These are phyloP conservation scores for Oikopleura dioica DNA, from an alignment of 23 tunicate species.

Conservation along the genomic window DNA sequence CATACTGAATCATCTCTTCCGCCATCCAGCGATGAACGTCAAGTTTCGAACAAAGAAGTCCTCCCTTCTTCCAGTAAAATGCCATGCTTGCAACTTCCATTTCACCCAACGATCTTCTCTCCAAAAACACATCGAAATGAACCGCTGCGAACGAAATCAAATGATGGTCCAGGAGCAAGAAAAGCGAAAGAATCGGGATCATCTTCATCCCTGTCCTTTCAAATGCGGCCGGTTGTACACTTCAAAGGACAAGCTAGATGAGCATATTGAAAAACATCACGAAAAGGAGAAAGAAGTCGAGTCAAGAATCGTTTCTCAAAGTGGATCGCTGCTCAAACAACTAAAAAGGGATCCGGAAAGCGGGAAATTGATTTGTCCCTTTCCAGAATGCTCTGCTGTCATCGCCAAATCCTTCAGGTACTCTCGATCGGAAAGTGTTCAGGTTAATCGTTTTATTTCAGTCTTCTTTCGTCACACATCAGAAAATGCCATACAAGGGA, in stretches of 20 bases:
- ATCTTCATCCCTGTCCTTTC: not conserved
- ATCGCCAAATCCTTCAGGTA: not conserved
- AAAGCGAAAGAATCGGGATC: too few species aligned
- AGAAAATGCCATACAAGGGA: not conserved
- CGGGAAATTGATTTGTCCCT: not conserved
- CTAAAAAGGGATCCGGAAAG: too few species aligned
- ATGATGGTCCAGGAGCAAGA: not conserved
- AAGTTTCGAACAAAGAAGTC: not conserved
- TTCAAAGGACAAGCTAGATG: not conserved
- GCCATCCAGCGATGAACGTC: not conserved
- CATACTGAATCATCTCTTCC: not conserved
- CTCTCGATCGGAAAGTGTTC: not conserved
- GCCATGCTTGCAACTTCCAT: slow-evolving; percentile 12
- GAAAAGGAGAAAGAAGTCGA: too few species aligned
- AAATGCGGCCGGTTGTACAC: slow-evolving; percentile 11
- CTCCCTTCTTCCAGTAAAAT: not conserved
- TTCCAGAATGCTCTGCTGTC: not conserved
- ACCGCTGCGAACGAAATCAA: not conserved
- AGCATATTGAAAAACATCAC: not conserved
- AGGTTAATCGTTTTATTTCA: too few species aligned
- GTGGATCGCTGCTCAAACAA: too few species aligned
- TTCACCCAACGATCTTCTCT: not conserved
- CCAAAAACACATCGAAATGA: not conserved
- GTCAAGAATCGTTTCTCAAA: too few species aligned
- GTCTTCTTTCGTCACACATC: not conserved